These are phyloP conservation scores for Epinotia brunnichana DNA, from an alignment of 2,888 invertebrate species.

Conservation along the genomic window DNA sequence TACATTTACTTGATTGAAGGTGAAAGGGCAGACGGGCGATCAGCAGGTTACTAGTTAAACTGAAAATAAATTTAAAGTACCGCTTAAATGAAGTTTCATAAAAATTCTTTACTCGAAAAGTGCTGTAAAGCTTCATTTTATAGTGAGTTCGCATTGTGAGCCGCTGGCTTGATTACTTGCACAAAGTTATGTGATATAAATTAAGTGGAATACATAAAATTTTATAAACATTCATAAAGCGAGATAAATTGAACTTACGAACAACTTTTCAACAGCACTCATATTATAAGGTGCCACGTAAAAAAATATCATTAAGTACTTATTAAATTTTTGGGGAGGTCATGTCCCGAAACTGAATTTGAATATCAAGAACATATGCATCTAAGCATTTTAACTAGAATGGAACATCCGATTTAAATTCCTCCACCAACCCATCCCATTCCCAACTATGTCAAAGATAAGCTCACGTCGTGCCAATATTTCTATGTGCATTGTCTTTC, in stretches of 20 bases:
- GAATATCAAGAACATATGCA: not conserved
- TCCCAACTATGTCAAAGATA: constrained; percentile 45
- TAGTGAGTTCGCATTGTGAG: not conserved
- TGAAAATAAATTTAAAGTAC: constrained; percentile 11
- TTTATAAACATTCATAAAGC: not conserved
- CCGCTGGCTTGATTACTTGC: not conserved
- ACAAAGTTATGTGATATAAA: not conserved
- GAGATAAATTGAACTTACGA: not conserved
- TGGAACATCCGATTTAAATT: constrained; percentile 30
- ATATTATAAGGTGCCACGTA: too few species aligned
- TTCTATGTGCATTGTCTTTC: constrained; percentile 68
- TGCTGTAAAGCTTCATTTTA: constrained; percentile 5
- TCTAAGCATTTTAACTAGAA: constrained; percentile 16
- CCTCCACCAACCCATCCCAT: constrained; percentile 34
- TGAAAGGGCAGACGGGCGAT: constrained; percentile 20
- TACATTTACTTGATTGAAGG: constrained; percentile 26
- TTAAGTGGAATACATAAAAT: not conserved
- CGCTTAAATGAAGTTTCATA: constrained; percentile 15
- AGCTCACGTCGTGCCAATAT: constrained; percentile 72
- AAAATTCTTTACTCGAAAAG: not conserved
- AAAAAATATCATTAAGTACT: too few species aligned
- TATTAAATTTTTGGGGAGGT: too few species aligned
- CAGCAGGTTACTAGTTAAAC: constrained; percentile 19
- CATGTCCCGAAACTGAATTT: too few species aligned
- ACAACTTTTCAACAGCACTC: not conserved